These are phyloP conservation scores for Colostygia pectinataria DNA, from an alignment of 2,888 invertebrate species.

Conservation along the genomic window DNA sequence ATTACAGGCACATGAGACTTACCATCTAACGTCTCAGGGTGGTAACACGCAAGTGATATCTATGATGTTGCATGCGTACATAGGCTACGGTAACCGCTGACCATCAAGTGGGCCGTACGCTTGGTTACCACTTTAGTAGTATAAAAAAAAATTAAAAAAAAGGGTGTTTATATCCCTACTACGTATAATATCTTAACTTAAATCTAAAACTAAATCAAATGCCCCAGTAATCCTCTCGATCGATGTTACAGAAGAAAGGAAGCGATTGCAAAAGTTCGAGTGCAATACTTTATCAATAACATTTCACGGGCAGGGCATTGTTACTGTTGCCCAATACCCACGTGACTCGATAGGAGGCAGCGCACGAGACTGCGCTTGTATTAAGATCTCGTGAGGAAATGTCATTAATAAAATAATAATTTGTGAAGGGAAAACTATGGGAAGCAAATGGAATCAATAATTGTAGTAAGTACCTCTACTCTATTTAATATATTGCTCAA, in stretches of 20 bases:
- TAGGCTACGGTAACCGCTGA: no score
- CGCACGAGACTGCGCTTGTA: constrained; percentile 16
- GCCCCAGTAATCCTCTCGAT: not conserved
- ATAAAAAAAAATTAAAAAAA: not conserved
- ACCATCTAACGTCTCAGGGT: no score
- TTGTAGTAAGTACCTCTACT: no score
- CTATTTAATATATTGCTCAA: no score
- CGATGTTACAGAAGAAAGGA: constrained; percentile 9
- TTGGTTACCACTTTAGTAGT: no score
- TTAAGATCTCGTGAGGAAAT: constrained; percentile 20
- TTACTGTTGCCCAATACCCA: constrained; percentile 13
- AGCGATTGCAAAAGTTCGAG: constrained; percentile 11
- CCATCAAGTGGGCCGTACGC: no score
- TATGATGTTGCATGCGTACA: no score
- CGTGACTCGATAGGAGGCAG: constrained; percentile 3
- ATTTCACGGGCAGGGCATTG: constrained; percentile 13
- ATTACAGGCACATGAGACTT: no score
- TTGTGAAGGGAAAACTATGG: not conserved
- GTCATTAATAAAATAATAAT: constrained; percentile 16
- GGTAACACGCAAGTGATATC: no score
- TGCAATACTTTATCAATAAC: constrained; percentile 21
- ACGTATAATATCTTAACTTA: no score
- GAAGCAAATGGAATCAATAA: not conserved
- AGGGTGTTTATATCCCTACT: no score
- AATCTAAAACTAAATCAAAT: not conserved